Percentiles rank a stretch among this genome's conserved stretches.
Conservation (phyloP, 2,888 invertebrate species). For the Lycia hirtaria region DNA sequence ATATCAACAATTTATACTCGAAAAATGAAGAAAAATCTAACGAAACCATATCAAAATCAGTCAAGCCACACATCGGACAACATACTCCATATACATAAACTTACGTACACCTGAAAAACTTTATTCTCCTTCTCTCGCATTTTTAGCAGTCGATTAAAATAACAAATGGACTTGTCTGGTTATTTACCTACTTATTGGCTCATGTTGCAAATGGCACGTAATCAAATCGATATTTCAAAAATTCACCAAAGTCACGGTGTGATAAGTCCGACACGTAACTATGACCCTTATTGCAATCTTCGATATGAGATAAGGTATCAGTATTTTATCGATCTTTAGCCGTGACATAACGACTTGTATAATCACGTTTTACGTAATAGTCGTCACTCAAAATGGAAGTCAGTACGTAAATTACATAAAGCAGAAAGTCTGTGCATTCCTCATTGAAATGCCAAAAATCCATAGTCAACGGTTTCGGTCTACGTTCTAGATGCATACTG, state of each 20-base stretch:
- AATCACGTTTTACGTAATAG: conserved; percentile 31
- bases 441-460: background rate
- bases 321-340: conserved; percentile 16
- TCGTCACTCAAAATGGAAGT: background rate
- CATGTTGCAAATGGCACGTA: background rate
- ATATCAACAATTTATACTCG: too few species aligned
- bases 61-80: too few species aligned
- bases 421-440: too few species aligned
- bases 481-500: too few species aligned
- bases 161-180: background rate
- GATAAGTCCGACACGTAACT: conserved; percentile 5
- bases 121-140: too few species aligned
- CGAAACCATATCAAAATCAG: too few species aligned
- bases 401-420: background rate
- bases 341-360: conserved; percentile 30
- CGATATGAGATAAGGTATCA: conserved; percentile 17
- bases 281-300: conserved; percentile 20
- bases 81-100: too few species aligned
- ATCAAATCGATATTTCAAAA: background rate
- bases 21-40: too few species aligned
- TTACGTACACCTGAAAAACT: too few species aligned
- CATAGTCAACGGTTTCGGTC: too few species aligned
- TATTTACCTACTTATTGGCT: too few species aligned
- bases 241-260: conserved; percentile 8
- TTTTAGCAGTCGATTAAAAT: background rate